Evolutionary conservation across 1,140 invertebrate genomes (phyloP).

Genomic region (Camponotus floridanus): DNA sequence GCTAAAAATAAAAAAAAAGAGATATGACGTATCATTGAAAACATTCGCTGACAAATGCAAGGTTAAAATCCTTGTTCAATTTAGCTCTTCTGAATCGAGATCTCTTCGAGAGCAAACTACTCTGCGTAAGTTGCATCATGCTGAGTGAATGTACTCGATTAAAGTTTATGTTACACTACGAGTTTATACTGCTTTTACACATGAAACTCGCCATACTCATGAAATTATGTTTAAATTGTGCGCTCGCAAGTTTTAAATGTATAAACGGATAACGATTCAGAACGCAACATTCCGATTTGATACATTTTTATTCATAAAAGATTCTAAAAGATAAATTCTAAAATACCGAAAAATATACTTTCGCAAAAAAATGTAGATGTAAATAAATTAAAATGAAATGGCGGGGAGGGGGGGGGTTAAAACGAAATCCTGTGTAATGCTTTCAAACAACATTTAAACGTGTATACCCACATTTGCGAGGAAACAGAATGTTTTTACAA

Average conservation of each 20-base stretch:
- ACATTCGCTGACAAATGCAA: conserved; percentile 13
- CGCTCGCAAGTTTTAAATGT: conserved; percentile 26
- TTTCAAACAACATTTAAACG: conserved; percentile 49
- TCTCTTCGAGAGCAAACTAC: conserved; percentile 43
- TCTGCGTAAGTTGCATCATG: conserved; percentile 43
- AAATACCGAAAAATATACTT: not conserved
- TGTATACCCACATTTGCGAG: not conserved
- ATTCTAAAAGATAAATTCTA: not conserved
- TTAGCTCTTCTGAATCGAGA: not conserved
- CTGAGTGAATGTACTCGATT: conserved; percentile 44
- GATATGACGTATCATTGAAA: not conserved
- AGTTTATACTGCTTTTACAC: conserved; percentile 46
- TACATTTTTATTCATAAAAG: not conserved
- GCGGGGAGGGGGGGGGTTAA: too few relatives aligned
- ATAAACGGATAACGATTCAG: not conserved
- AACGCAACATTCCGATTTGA: not conserved
- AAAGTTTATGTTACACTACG: conserved; percentile 49
- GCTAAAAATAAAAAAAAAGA: conserved; percentile 83
- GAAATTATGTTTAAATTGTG: conserved; percentile 39
- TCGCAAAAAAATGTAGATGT: conserved; percentile 1
- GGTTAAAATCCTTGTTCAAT: conserved; percentile 32
- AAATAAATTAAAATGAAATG: conserved; percentile 25
- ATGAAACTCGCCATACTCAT: conserved; percentile 29
- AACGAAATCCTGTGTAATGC: not conserved
- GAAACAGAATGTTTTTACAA: conserved; percentile 60